Percentiles rank a stretch among this genome's conserved stretches.
phyloP scores from a whole-genome alignment of 2,888 invertebrate genomes.

The Alentia gelatinosa region DNA sequence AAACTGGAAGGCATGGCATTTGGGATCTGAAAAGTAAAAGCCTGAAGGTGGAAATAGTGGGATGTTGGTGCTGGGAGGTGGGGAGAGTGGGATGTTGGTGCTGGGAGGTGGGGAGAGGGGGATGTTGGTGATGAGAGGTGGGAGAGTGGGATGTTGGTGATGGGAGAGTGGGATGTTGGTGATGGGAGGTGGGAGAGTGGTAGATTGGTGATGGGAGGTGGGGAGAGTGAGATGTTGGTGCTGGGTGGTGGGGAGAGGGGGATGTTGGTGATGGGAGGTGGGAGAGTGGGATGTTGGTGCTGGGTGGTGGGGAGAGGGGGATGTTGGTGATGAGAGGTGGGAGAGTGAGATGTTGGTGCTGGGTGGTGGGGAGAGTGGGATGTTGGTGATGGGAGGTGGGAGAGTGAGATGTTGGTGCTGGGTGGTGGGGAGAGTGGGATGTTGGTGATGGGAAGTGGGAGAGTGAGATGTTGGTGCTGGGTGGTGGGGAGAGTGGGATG shows the following conservation, averaged over 20 bases:
- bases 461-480: not conserved
- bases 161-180: not conserved
- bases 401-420: not conserved
- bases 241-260: not conserved
- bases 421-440: not conserved
- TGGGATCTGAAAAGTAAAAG: too few relatives aligned
- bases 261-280: not conserved
- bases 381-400: not conserved
- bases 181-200: not conserved
- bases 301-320: not conserved
- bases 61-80: not conserved
- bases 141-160: not conserved
- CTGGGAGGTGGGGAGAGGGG: not conserved
- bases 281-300: not conserved
- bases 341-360: not conserved
- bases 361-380: not conserved
- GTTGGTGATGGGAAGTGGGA: not conserved
- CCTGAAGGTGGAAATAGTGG: not conserved
- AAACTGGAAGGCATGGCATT: too few relatives aligned
- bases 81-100: not conserved
- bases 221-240: not conserved
- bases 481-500: not conserved
- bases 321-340: not conserved
- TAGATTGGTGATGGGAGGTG: not conserved
- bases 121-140: not conserved